These are phyloP conservation scores for Leptestheria dahalacensis DNA, from an alignment of 1,140 invertebrate species.

Conservation along the genomic window DNA sequence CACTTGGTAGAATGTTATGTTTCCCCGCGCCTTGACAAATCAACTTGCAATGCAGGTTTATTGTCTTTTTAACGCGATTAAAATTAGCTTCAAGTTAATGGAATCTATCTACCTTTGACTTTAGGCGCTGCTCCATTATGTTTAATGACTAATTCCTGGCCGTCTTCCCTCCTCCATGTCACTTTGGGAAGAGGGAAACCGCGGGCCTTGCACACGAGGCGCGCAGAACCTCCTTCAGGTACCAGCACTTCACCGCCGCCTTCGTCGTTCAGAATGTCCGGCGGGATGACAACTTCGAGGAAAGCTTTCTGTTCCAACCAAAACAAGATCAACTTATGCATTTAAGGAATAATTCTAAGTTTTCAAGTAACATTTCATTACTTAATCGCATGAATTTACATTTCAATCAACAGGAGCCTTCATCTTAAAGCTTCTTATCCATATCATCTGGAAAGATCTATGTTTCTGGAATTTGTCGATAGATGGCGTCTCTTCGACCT, in stretches of 20 bases:
- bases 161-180: slow-evolving; percentile 73
- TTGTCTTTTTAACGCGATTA: too few relatives aligned
- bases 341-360: background rate
- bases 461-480: too few relatives aligned
- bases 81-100: too few relatives aligned
- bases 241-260: slow-evolving; percentile 64
- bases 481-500: too few relatives aligned
- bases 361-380: too few relatives aligned
- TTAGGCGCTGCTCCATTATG: slow-evolving; percentile 42
- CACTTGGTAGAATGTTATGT: too few relatives aligned
- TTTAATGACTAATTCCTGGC: slow-evolving; percentile 57
- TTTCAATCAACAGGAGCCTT: too few relatives aligned
- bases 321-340: background rate
- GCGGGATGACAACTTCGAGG: slow-evolving; percentile 75
- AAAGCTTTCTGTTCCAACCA: slow-evolving; percentile 46
- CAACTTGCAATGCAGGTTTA: too few relatives aligned
- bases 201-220: slow-evolving; percentile 65
- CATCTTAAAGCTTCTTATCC: too few relatives aligned
- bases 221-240: slow-evolving; percentile 72
- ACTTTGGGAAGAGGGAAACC: slow-evolving; percentile 72
- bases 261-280: slow-evolving; percentile 74
- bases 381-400: too few relatives aligned
- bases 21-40: too few relatives aligned
- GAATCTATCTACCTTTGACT: slow-evolving; percentile 34
- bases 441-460: too few relatives aligned